Conservation (phyloP, 2,888 invertebrate species). For the Stegophylla sp. region DNA sequence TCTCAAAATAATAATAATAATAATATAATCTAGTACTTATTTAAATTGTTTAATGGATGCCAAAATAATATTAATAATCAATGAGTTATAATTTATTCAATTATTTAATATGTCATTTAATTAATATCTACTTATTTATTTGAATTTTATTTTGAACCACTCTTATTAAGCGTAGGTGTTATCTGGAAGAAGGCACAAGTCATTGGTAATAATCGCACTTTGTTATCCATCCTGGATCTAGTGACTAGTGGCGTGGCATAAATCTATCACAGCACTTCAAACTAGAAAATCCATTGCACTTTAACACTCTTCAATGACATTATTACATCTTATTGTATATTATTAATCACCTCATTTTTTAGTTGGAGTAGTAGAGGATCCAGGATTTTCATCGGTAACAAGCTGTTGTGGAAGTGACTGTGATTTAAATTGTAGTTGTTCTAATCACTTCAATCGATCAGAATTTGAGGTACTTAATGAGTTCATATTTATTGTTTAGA, state of each 20-base stretch:
- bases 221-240: neutral
- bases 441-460: slow-evolving; percentile 29
- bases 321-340: neutral
- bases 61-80: slow-evolving; percentile 1
- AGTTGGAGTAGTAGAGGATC: neutral
- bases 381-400: slow-evolving; percentile 12
- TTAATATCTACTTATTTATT: neutral
- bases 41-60: neutral
- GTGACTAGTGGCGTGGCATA: neutral
- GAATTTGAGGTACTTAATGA: slow-evolving; percentile 27
- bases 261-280: neutral
- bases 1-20: too few relatives aligned
- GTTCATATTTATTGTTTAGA: neutral
- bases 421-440: neutral
- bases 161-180: slow-evolving; percentile 1
- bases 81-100: neutral
- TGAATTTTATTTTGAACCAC: neutral
- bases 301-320: neutral
- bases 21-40: too few relatives aligned
- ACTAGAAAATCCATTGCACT: neutral
- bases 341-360: slow-evolving; percentile 21
- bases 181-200: neutral
- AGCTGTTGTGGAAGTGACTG: slow-evolving; percentile 8
- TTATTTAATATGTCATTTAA: neutral
- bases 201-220: neutral